Base-by-base conservation (phyloP, 2,888 invertebrate species). In the Hydraecia micacea region DNA sequence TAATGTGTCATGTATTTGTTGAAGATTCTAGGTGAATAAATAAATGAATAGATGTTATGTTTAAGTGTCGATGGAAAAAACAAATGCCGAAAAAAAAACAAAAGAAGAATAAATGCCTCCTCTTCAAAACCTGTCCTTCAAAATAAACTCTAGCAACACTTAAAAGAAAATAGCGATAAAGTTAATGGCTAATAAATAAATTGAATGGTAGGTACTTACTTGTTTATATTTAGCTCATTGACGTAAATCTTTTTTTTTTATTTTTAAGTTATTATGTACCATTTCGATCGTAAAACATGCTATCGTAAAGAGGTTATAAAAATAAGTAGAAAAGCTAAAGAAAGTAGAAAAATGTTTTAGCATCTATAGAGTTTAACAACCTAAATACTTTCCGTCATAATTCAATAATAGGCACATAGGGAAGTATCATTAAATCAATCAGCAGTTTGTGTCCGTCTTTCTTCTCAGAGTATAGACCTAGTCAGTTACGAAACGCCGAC, bases 151-250 rank as follows among this genome's bases (percentile, higher is more conserved):
- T 36, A n/a, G 36, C 70, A 32, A 46, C 46, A 49, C n/a, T n/a
- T 11, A 9, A 70, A 52, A 70, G 9, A 36, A 70, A 55, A 55
- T 55, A 18, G 55, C 55, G 55, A 36, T 52, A n/a, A 36, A 36
- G 36, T 70, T 15, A 32, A 70, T 70, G n/a, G 36, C 52, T 52
- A n/a, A 36, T 70, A 70, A 52, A 70, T 52, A 70, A 52, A 70
- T n/a, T n/a, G 6, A 52, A 55, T 18, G 52, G 15, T 46, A 42
- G 42, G 11, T n/a, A n/a, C 36, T 52, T 32, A 49, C 25, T 52
- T 52, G n/a, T 52, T n/a, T 52, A 70, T 36, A 36, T 52, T 52
- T 52, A 18, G 69, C 70, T 36, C 11, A 70, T 36, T 55, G 36
- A 55, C 58, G 55, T 70, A 39, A 70, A 69, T 52, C 49, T 52